A percentile compares a stretch with the other conserved stretches of the same genome.
These are phyloP conservation scores for Pterostichus niger DNA, from an alignment of 2,888 invertebrate genomes.

Conservation along the genomic window DNA sequence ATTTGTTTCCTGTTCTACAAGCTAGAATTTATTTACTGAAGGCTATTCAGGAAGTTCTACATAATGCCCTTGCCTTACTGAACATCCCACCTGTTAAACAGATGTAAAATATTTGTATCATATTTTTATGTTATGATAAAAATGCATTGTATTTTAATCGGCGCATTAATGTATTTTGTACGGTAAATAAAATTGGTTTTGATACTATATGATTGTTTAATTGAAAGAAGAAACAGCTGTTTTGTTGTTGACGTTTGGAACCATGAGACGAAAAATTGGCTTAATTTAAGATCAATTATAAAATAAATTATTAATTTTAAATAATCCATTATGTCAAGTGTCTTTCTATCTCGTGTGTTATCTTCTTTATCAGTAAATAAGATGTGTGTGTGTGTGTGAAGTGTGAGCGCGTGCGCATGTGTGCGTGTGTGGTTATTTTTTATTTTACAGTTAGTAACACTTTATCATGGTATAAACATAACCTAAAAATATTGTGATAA, in stretches of 20 bases:
- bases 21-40: slow-evolving; percentile 86
- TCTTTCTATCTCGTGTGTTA: too few species aligned
- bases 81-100: slow-evolving; percentile 84
- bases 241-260: slow-evolving; percentile 79
- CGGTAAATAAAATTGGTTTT: slow-evolving; percentile 40
- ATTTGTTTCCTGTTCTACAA: slow-evolving; percentile 83
- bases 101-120: slow-evolving; percentile 80
- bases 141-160: not conserved
- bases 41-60: slow-evolving; percentile 82
- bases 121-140: slow-evolving; percentile 62
- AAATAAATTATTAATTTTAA: not conserved
- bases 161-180: slow-evolving; percentile 50
- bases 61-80: slow-evolving; percentile 82
- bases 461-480: too few species aligned
- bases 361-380: too few species aligned
- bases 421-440: too few species aligned
- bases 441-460: too few species aligned
- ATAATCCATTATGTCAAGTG: too few species aligned
- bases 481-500: too few species aligned
- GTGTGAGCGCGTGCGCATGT: too few species aligned
- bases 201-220: slow-evolving; percentile 11
- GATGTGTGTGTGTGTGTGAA: too few species aligned
- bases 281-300: not conserved
- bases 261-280: slow-evolving; percentile 79
- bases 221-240: slow-evolving; percentile 72